A percentile compares a stretch with the other conserved stretches of the same genome.
phyloP scores from a whole-genome alignment of 2,797 vertebrate genomes.

The Pantherophis alleghaniensis region DNA sequence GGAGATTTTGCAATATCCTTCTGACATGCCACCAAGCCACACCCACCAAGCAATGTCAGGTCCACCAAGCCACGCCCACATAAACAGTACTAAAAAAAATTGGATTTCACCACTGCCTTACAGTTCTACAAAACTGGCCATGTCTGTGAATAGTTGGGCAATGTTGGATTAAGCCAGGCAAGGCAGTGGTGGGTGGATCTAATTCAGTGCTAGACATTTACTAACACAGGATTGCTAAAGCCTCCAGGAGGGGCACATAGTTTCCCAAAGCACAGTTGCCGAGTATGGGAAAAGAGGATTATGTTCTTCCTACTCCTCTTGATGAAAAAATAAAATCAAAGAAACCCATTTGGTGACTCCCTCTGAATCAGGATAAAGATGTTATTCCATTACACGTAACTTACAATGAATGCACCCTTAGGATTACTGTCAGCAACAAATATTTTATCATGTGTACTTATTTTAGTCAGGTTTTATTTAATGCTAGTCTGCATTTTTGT shows the following conservation, averaged over 20 bases:
- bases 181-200: neutral
- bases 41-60: too few species aligned
- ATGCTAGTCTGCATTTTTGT: neutral
- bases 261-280: neutral
- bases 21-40: too few species aligned
- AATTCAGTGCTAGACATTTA: neutral
- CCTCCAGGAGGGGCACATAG: neutral
- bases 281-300: neutral
- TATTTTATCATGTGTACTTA: neutral
- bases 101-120: neutral
- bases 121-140: neutral
- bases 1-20: too few species aligned
- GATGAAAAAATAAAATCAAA: neutral
- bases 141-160: neutral
- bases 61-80: too few species aligned
- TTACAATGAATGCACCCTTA: neutral
- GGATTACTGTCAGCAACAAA: neutral
- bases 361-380: neutral
- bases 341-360: neutral
- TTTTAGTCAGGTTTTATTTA: neutral
- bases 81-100: too few species aligned
- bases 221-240: neutral
- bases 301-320: neutral
- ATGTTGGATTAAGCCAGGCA: neutral
- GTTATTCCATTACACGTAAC: neutral